Evolutionary conservation across 1,140 invertebrate genomes (phyloP), one percentile per base, ranked within the genome.

Genomic region (Euura lappo): DNA sequence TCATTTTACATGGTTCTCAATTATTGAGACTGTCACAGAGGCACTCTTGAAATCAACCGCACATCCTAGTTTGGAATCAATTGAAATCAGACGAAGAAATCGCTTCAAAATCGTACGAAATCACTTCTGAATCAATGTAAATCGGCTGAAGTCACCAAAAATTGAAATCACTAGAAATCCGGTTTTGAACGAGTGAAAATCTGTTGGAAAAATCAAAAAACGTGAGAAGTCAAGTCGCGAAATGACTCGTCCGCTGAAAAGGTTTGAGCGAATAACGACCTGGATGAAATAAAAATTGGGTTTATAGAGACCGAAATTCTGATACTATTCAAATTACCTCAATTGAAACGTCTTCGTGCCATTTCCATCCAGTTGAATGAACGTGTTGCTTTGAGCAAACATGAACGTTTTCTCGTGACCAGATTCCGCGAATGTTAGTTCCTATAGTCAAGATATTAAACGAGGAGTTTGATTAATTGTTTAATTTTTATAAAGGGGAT

Each of bases 371-470:
- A 96, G 89, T 83, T 96, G 95, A 81, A 96, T 96, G 82, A 93
- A 96, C 2, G 94, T 95, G 79, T 95, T 95, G 72, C 93, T 94
- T 82, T 95, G 93, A 6, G 94, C 94, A 84, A 96, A 96, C 91
- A 96, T 95, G 83, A 96, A 96, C 11, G 93, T 94, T 78, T 91
- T 90, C 74, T 93, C 91, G 78, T 93, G 89, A 2, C 94, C 94
- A 28, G 93, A 94, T 83, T 96, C 94, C 77, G 93, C 92, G 82
- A 96, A 95, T 2, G 94, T 95, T 42, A 95, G 85, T 82, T 94
- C 92, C 78, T 93, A 88, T 11, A 74, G 71, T 68, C 28, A 28
- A 28, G 28, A 28, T 28, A 28, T 28, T 28, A 68, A 13, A 68
- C 44, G 60, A 68, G n/a, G 44, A 44, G 11, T 74, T 66, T 4